These are phyloP conservation scores for Pagrus major DNA, from an alignment of 2,113 vertebrate genomes.

Conservation along the genomic window DNA sequence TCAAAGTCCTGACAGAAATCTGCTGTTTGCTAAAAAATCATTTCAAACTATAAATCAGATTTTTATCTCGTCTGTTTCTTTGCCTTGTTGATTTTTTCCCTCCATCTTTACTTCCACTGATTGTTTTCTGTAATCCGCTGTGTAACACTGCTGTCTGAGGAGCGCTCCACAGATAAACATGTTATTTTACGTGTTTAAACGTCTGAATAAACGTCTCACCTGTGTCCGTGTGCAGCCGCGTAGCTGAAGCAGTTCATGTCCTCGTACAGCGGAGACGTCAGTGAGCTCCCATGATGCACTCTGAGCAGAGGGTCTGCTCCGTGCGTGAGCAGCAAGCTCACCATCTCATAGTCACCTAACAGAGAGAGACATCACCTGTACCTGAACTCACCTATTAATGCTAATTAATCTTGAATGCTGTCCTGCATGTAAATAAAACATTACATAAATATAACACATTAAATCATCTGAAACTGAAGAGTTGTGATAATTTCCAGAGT, in stretches of 20 bases:
- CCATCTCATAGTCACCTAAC: constrained; percentile 93
- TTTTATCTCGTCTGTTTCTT: not conserved
- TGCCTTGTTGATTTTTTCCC: not conserved
- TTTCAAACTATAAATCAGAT: not conserved
- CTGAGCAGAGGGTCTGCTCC: constrained; percentile 93
- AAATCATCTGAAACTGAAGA: no score
- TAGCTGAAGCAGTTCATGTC: constrained; percentile 97
- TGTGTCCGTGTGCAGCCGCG: constrained; percentile 95
- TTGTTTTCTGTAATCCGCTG: no score
- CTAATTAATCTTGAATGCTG: no score
- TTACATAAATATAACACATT: no score
- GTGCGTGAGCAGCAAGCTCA: constrained; percentile 88
- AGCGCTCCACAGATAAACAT: no score
- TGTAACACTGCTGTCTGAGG: not conserved
- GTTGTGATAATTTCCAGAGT: no score
- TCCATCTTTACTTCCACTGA: not conserved
- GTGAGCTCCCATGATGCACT: constrained; percentile 87
- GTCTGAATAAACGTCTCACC: constrained; percentile 76
- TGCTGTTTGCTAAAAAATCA: not conserved
- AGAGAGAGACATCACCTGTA: not conserved
- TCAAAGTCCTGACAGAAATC: no score
- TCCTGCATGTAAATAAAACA: no score
- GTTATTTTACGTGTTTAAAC: no score
- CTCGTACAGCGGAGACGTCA: constrained; percentile 90
- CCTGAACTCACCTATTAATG: no score